These are phyloP conservation scores for Rhyacichthys aspro DNA, from an alignment of 2,797 vertebrate species.

Conservation along the genomic window DNA sequence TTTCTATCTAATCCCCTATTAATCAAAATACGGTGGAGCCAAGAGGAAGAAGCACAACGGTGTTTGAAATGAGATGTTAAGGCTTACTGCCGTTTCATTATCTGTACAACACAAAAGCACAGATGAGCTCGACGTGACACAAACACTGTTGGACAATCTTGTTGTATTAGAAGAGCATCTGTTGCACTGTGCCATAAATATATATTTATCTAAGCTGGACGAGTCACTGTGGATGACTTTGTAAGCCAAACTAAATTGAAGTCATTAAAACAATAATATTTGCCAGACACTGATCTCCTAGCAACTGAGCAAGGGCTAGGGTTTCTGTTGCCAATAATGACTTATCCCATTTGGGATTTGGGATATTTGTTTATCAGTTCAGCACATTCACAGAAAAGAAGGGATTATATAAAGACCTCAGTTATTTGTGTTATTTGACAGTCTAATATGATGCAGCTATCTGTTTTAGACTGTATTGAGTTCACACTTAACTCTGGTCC, in stretches of 20 bases:
- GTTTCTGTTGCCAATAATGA: constrained; percentile 15
- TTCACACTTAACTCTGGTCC: constrained; percentile 22
- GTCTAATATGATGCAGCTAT: not conserved
- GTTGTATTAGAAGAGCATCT: constrained; percentile 6
- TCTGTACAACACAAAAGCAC: no score
- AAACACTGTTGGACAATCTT: constrained; percentile 1
- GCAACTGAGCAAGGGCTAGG: constrained; percentile 14
- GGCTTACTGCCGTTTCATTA: no score
- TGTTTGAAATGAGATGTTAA: no score
- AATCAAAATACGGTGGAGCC: constrained; percentile 8
- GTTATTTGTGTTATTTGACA: not conserved
- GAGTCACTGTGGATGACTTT: constrained; percentile 7
- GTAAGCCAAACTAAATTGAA: constrained; percentile 1
- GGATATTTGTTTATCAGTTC: constrained; percentile 7
- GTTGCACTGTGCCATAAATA: constrained; percentile 2
- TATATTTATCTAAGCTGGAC: constrained; percentile 6
- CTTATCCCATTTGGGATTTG: constrained; percentile 2
- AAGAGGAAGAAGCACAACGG: not conserved
- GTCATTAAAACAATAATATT: constrained; percentile 18
- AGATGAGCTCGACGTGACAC: not conserved
- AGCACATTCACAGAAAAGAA: not conserved
- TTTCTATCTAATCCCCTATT: constrained; percentile 9
- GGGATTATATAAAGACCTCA: not conserved
- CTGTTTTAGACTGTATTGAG: not conserved
- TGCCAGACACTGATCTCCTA: constrained; percentile 6